Base-by-base conservation (phyloP, 2,797 vertebrate species). In the Erethizon dorsatum region DNA sequence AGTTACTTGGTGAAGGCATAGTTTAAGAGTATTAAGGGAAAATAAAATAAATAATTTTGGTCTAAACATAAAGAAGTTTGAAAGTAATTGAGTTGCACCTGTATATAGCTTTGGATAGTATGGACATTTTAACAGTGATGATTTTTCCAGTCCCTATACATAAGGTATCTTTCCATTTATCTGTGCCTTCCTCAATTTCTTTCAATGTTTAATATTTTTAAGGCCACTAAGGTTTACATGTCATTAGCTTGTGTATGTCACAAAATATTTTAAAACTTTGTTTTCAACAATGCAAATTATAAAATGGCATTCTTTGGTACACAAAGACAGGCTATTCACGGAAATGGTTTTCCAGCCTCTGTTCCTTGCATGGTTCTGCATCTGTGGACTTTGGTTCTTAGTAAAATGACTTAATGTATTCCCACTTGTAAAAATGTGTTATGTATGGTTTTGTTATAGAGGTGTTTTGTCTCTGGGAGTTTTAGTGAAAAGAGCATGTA, bases 351-450 rank as follows among this genome's bases (percentile, higher is more conserved):
- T 13, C 14, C 31, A 85, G 71, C 7, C 2, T 31, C 10, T 50
- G 10, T 78, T 97, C 31, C 69, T 77, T 17, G 37, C 0, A 0
- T 69, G 59, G 10, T 26, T 93, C 47, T 91, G 31, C 14, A 83
- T 79, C 67, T 77, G 87, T 80, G 67, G 79, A 18, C 2, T 47
- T 57, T n/a, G n/a, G 6, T 31, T 24, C 1, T 57, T 26, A 79
- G 18, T 78, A 56, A 90, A 95, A 73, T 92, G 7, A 77, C 4
- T 63, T 93, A 84, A 69, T 69, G 31, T 88, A 20, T 31, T 86
- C 6, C 4, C 8, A 91, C 3, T 80, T 85, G 7, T 83, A 54
- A 84, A 92, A 63, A 24, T 41, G 0, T 37, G 4, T 13, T 56
- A 37, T 56, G 9, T 67, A 37, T 28, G 57, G 12, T 18, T 90